A percentile compares a stretch with the other conserved stretches of the same genome.
Conservation (phyloP, 2,113 vertebrate genomes). For the Channa argus region DNA sequence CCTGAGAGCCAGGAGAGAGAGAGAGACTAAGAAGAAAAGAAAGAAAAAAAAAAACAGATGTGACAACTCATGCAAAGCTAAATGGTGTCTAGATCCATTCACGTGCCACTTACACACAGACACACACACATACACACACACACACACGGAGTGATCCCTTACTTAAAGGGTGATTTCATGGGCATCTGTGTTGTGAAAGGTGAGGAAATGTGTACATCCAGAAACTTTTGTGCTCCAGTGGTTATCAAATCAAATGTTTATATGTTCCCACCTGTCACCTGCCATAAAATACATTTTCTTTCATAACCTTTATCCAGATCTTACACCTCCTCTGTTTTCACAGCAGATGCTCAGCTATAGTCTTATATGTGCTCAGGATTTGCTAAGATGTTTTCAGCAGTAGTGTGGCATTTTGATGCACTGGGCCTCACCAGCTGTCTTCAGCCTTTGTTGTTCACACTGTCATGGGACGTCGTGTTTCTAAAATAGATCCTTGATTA, state of each 20-base stretch:
- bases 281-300: too few species aligned
- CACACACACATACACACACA: constrained; percentile 41
- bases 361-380: too few species aligned
- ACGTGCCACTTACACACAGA: constrained; percentile 33
- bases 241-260: constrained; percentile 14
- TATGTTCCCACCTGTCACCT: not conserved
- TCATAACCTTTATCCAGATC: too few species aligned
- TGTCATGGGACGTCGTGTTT: too few species aligned
- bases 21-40: not conserved
- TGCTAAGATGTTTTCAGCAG: too few species aligned
- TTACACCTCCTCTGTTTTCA: too few species aligned
- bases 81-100: not conserved
- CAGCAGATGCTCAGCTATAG: too few species aligned
- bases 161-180: constrained; percentile 57
- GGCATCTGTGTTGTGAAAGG: constrained; percentile 30
- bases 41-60: not conserved
- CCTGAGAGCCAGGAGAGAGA: constrained; percentile 12
- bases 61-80: constrained; percentile 14
- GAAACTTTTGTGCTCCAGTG: constrained; percentile 30
- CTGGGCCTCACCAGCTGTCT: too few species aligned
- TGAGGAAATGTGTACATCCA: constrained; percentile 6
- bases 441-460: too few species aligned
- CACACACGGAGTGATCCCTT: constrained; percentile 27
- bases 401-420: too few species aligned
- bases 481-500: too few species aligned